Base-by-base conservation (phyloP, 2,797 vertebrate species). In the Balearica regulorum region DNA sequence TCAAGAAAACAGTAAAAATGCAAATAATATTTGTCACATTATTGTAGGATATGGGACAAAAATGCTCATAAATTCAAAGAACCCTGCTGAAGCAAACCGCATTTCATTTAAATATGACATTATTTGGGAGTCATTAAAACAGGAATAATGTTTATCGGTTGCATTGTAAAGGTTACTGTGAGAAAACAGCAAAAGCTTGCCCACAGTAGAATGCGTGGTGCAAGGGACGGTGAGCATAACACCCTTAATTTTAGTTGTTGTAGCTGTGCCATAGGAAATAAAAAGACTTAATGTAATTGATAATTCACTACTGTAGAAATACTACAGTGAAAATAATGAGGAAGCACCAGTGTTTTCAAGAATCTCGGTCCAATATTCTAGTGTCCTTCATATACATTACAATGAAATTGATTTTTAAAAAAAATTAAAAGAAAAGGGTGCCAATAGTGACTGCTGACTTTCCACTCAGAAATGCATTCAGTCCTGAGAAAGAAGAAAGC, bases 21-120 rank as follows among this genome's bases (percentile, higher is more conserved):
- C 97, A 98, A 98, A 98, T 98, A 98, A 92, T 97, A 97, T 98
- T 98, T 97, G 97, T 97, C 70, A 94, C 91, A 94, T 96, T 97
- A 94, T 95, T 95, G 94, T 97, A 97, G 94, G 90, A 96, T 84
- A 95, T 82, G 93, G 96, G 97, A 97, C 96, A 97, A 97, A 97
- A 97, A 95, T 84, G 76, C 91, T 95, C 84, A 93, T 96, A 87
- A 95, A 97, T 97, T 94, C 93, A 96, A 75, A 96, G 95, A 97
- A 93, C 90, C 94, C 93, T 96, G 94, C 97, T 94, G 94, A 81
- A 94, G 96, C 84, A 96, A 90, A 80, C 60, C 19, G 83, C 84
- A 68, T 91, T 97, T 97, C 97, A 94, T 97, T 89, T 96, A 96
- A 95, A 94, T 95, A 95, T 87, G 83, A 92, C 87, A 95, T 94